Conservation (phyloP, 2,797 vertebrate species). For the Acrossocheilus wenchowensis region DNA sequence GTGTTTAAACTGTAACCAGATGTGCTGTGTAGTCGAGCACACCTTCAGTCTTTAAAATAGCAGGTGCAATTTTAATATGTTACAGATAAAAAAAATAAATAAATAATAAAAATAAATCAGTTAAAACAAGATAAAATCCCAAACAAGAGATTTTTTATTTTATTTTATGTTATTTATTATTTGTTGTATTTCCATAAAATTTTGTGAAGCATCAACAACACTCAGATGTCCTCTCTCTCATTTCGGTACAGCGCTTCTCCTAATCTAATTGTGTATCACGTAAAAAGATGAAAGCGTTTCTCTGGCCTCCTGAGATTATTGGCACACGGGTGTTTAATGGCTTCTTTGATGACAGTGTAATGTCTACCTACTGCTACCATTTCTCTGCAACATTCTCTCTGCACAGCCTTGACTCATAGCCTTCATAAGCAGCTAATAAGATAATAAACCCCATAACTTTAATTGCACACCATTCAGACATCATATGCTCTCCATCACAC, state of each 20-base stretch:
- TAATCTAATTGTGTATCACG: constrained; percentile 42
- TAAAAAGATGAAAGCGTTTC: constrained; percentile 38
- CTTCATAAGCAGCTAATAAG: constrained; percentile 35
- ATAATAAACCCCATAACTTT: constrained; percentile 37
- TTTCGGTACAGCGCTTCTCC: not conserved
- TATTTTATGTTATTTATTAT: not conserved
- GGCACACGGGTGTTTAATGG: constrained; percentile 36
- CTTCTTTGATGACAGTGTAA: constrained; percentile 38
- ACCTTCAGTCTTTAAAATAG: not conserved
- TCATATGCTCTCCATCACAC: not conserved
- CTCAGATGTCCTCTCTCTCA: not conserved
- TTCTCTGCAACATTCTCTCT: constrained; percentile 4
- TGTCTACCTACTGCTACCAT: constrained; percentile 18
- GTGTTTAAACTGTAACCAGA: not conserved
- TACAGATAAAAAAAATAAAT: not conserved
- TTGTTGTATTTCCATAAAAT: constrained; percentile 5
- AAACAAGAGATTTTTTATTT: not conserved
- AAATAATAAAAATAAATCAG: not conserved
- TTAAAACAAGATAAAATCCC: not conserved
- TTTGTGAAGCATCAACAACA: constrained; percentile 10
- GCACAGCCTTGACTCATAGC: constrained; percentile 29
- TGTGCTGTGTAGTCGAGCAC: not conserved
- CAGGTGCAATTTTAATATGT: not conserved
- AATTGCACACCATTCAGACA: constrained; percentile 21
- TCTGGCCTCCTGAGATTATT: constrained; percentile 36